Base-by-base conservation (phyloP, 2,888 invertebrate genomes). In the Andrena hattorfiana region DNA sequence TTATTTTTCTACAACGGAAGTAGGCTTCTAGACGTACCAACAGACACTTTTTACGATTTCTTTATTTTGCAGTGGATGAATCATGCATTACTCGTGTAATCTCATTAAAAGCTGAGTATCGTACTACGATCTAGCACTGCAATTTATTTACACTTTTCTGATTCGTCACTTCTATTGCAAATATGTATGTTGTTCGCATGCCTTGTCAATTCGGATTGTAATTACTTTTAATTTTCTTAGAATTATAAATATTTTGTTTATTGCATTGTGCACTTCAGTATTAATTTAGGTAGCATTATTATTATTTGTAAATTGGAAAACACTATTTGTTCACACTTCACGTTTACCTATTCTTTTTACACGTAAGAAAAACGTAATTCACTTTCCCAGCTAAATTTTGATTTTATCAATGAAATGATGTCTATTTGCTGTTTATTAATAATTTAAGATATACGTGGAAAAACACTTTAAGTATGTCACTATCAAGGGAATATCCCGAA, bases 101-200 rank as follows among this genome's bases (percentile, higher is more conserved):
- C 64, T 85, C 10, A 20, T 78, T 23, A 86, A 48, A 60, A 87
- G 87, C 87, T 87, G 76, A 82, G 85, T 87, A 85, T 20, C 8
- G 49, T 72, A 64, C 4, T 42, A 30, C 8, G 42, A n/a, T 30
- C n/a, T 16, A 54, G 35, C 26, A 20, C n/a, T 16, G 10, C 56
- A 6, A 10, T n/a, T 7, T 28, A 51, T 23, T 32, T 5, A 8
- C 6, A 10, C 16, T 30, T 73, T 16, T 42, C 16, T 48, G 20
- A n/a, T 23, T 49, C 64, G 23, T 16, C 48, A 32, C 16, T n/a
- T 16, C 10, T 26, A 23, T 60, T 30, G 16, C 16, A 23, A 13
- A 13, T 42, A 13, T 13, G 1, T 30, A 10, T 8, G n/a, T 63
- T 20, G 26, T 35, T 51, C 54, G 35, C 35, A 48, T 6, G 30